Conservation (phyloP, 2,797 vertebrate species). For the Serranus cabrilla region DNA sequence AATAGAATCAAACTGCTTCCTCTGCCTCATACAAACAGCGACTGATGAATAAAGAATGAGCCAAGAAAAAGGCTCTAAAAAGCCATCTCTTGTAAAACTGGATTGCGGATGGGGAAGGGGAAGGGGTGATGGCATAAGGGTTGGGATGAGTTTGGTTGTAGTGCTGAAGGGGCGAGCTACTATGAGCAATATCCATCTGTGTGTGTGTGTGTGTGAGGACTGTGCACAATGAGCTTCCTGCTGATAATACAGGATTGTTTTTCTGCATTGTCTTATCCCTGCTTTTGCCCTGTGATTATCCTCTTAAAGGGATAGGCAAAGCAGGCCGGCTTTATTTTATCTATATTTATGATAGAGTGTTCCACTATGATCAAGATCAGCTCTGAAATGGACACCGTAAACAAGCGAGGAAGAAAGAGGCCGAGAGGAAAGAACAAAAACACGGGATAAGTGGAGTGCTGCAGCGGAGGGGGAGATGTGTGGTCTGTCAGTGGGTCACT, state of each 20-base stretch:
- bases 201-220: constrained; percentile 20
- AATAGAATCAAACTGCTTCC: constrained; percentile 47
- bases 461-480: constrained; percentile 46
- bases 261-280: constrained; percentile 12
- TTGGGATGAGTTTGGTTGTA: not conserved
- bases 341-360: not conserved
- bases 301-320: constrained; percentile 7
- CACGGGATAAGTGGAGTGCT: constrained; percentile 13
- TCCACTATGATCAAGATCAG: constrained; percentile 30
- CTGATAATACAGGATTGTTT: not conserved
- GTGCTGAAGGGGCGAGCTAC: not conserved
- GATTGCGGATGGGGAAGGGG: constrained; percentile 18
- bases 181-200: constrained; percentile 15
- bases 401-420: not conserved
- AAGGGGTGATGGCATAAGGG: not conserved
- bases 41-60: constrained; percentile 63
- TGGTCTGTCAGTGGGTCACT: constrained; percentile 57
- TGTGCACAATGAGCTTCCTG: constrained; percentile 1
- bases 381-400: constrained; percentile 22
- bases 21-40: constrained; percentile 51
- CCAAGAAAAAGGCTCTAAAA: constrained; percentile 40
- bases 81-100: constrained; percentile 39
- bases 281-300: constrained; percentile 31
- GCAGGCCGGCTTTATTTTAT: not conserved
- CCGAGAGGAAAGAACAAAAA: not conserved